These are phyloP conservation scores for Bombus superbus DNA, from an alignment of 1,140 invertebrate species.

Conservation along the genomic window DNA sequence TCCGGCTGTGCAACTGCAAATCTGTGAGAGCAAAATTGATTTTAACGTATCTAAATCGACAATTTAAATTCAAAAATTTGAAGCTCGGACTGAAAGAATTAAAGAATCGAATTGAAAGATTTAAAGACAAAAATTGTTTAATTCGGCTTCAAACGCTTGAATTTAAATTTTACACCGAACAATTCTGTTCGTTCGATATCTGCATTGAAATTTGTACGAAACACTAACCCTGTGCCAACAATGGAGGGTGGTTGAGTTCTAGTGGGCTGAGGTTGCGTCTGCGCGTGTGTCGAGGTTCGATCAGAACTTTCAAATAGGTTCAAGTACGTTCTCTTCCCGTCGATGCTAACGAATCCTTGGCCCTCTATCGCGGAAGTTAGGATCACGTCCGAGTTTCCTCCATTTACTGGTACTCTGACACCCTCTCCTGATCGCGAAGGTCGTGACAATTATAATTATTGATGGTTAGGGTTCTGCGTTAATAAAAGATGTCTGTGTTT, in stretches of 20 bases:
- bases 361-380: conserved; percentile 90
- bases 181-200: background rate
- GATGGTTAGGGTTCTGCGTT: too few species aligned
- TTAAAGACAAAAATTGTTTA: background rate
- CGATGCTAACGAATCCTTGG: conserved; percentile 95
- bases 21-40: conserved; percentile 44
- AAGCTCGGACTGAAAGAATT: background rate
- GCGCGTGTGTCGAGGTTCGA: conserved; percentile 62
- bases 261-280: conserved; percentile 75
- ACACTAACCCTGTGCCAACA: conserved; percentile 83
- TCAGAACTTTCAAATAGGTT: conserved; percentile 89
- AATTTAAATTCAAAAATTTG: background rate
- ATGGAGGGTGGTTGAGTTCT: conserved; percentile 72
- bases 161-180: background rate
- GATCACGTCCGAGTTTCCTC: conserved; percentile 85
- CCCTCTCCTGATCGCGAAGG: conserved; percentile 63
- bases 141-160: too few species aligned
- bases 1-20: conserved; percentile 77
- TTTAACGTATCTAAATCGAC: background rate
- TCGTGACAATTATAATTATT: background rate
- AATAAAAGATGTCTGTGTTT: conserved; percentile 8
- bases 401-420: conserved; percentile 79
- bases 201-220: background rate
- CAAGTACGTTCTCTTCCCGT: conserved; percentile 94
- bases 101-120: background rate